Percentiles rank a stretch among this genome's conserved stretches.
Conservation (phyloP, 1,140 invertebrate species). For the Probaryconus sp. region DNA sequence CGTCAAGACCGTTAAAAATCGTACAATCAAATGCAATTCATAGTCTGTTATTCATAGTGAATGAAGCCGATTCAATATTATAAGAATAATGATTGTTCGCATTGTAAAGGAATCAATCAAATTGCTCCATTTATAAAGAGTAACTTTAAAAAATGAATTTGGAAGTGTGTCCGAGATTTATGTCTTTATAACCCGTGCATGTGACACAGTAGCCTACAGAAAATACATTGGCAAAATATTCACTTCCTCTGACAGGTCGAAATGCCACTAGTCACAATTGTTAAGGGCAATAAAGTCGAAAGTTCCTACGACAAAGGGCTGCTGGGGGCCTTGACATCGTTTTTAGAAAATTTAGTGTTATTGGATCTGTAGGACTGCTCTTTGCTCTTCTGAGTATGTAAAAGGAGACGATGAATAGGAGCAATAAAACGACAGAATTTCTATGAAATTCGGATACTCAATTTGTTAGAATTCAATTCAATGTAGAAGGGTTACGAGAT, state of each 20-base stretch:
- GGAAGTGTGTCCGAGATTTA: constrained; percentile 41
- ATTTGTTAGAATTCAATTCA: neutral
- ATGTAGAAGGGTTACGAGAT: too few relatives aligned
- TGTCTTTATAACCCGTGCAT: constrained; percentile 52
- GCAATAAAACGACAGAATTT: neutral
- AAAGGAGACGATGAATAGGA: constrained; percentile 13
- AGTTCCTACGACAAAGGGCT: constrained; percentile 38
- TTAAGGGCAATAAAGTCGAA: constrained; percentile 56
- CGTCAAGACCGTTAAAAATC: too few relatives aligned
- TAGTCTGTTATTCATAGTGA: too few relatives aligned
- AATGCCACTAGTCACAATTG: constrained; percentile 26
- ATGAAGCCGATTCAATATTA: too few relatives aligned
- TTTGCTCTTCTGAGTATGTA: constrained; percentile 17
- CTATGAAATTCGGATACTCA: neutral
- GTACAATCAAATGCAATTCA: too few relatives aligned
- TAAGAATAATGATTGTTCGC: too few relatives aligned
- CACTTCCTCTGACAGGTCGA: constrained; percentile 31
- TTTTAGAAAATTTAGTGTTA: constrained; percentile 66
- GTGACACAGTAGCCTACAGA: constrained; percentile 44
- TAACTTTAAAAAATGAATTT: neutral
- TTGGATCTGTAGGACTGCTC: constrained; percentile 50
- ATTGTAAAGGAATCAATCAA: too few relatives aligned
- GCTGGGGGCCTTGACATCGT: constrained; percentile 48
- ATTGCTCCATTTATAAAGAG: too few relatives aligned
- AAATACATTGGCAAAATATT: constrained; percentile 16